Evolutionary conservation across 2,797 vertebrate genomes (phyloP).

Genomic region (Pempheris klunzingeri): DNA sequence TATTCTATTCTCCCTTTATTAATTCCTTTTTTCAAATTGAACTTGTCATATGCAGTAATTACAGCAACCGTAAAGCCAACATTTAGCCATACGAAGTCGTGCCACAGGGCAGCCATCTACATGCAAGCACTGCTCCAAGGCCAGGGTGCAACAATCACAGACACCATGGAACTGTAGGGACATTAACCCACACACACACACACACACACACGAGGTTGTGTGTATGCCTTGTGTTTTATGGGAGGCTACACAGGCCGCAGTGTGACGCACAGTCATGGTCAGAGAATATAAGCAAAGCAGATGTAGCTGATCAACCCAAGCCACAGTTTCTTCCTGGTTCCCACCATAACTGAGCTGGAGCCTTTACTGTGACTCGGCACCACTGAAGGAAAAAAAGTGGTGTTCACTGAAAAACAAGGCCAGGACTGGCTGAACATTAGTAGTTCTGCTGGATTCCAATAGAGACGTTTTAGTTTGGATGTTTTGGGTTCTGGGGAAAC

Average conservation of each 20-base stretch:
- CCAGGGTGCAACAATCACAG: background rate
- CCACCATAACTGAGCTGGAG: constrained; percentile 4
- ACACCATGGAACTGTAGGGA: background rate
- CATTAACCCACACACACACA: background rate
- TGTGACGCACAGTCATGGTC: constrained; percentile 33
- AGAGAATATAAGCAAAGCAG: constrained; percentile 64
- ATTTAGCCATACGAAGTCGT: background rate
- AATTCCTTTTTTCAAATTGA: too few relatives aligned
- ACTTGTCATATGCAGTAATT: too few relatives aligned
- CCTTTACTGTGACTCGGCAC: constrained; percentile 3
- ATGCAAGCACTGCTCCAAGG: background rate
- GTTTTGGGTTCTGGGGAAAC: background rate
- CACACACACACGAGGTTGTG: background rate
- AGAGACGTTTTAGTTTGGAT: background rate
- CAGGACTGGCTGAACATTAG: too few relatives aligned
- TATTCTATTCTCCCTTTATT: too few relatives aligned
- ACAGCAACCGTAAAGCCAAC: background rate
- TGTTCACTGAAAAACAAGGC: too few relatives aligned
- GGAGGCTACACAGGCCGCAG: constrained; percentile 37
- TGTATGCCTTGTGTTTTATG: constrained; percentile 15
- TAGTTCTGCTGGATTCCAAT: background rate
- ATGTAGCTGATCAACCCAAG: constrained; percentile 63
- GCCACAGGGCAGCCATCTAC: background rate
- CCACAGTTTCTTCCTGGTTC: constrained; percentile 11
- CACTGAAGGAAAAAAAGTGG: background rate